These are phyloP conservation scores for Myotis lucifugus DNA, from an alignment of 2,113 vertebrate species.

Conservation along the genomic window DNA sequence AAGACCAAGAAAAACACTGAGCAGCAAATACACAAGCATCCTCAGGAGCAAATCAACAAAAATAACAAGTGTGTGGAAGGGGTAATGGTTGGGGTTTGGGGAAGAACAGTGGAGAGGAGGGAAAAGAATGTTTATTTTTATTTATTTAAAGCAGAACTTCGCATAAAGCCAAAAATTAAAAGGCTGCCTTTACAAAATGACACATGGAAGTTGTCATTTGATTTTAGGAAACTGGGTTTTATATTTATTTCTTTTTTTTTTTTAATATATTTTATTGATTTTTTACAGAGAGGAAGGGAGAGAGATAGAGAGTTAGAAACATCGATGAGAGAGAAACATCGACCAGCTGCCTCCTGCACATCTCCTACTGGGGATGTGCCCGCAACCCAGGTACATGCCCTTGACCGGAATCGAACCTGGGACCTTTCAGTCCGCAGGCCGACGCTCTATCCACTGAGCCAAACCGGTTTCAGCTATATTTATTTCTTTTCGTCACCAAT, in stretches of 20 bases:
- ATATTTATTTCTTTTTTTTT: constrained; percentile 16
- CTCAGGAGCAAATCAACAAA: neutral
- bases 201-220: neutral
- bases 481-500: neutral
- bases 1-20: neutral
- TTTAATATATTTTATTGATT: no score
- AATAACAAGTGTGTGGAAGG: neutral
- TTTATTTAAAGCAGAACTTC: constrained; percentile 45
- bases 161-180: constrained; percentile 1
- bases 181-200: neutral
- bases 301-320: no score
- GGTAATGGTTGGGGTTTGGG: neutral
- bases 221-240: neutral
- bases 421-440: no score
- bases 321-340: no score
- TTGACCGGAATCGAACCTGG: no score
- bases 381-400: no score
- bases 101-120: neutral
- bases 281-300: no score
- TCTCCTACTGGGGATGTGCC: no score
- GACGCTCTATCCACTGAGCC: no score
- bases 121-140: neutral
- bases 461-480: no score
- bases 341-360: no score
- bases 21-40: neutral